A percentile compares a stretch with the other conserved stretches of the same genome.
Conservation (phyloP, 2,113 vertebrate genomes). For the Motacilla alba region DNA sequence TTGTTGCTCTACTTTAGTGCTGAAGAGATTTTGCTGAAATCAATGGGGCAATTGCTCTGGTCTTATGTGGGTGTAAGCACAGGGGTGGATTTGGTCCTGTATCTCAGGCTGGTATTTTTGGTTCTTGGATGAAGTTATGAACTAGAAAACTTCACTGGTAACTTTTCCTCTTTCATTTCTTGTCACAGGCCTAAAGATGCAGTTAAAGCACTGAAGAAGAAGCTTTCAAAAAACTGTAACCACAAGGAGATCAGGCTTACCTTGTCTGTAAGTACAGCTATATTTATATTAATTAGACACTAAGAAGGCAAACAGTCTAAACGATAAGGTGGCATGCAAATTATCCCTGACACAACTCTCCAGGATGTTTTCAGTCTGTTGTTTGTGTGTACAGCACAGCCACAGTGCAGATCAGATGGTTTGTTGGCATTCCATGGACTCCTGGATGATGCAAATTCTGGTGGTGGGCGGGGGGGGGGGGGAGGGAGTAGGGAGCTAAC, state of each 20-base stretch:
- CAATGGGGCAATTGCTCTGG: neutral
- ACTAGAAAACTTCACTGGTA: neutral
- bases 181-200: conserved; percentile 76
- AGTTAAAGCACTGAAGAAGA: conserved; percentile 78
- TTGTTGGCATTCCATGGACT: neutral
- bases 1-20: neutral
- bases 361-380: neutral
- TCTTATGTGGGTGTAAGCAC: conserved; percentile 14
- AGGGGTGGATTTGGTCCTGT: neutral
- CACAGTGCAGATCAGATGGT: neutral
- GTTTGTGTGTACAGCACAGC: neutral
- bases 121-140: neutral
- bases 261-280: conserved; percentile 76
- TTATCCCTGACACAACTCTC: conserved; percentile 13
- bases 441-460: neutral
- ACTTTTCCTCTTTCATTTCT: conserved; percentile 17
- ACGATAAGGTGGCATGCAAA: conserved; percentile 26
- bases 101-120: neutral
- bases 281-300: conserved; percentile 27
- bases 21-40: neutral
- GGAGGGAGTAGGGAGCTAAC: neutral
- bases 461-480: too few species aligned
- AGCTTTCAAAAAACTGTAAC: conserved; percentile 80
- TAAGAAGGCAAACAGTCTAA: conserved; percentile 10
- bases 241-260: conserved; percentile 78